Evolutionary conservation across 2,888 invertebrate genomes (phyloP), one percentile per base, ranked within the genome.

Genomic region (Malthinus flaveolus): DNA sequence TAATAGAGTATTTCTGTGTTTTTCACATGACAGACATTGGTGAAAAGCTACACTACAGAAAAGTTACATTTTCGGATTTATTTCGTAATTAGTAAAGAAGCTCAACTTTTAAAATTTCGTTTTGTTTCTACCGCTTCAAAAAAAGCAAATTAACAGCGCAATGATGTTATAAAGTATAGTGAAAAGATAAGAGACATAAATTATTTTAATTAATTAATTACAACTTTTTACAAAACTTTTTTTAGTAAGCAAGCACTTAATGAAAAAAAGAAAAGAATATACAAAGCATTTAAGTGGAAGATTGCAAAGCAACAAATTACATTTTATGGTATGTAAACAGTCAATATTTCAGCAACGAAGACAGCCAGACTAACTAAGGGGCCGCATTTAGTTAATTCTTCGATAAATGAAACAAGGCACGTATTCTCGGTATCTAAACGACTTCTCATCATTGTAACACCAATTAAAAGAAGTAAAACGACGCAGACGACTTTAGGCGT

Each of bases 351-450:
- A 55, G 49, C 49, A 53, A 50, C 47, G 45, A 39, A 56, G 61
- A 61, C 55, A 51, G 54, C 45, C 56, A 56, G 56, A 51, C 60
- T 59, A 56, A 59, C 56, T 44, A 53, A 49, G 58, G 60, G 57
- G 53, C 63, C 54, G 59, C 61, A 56, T 63, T 60, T 55, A 60
- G 62, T 73, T 73, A 75, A 75, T 73, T 75, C 71, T 54, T 67
- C 73, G 72, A 75, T 75, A 75, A 76, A 72, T 68, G 72, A 75
- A 72, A 74, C 74, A 71, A 70, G 70, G 71, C 76, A 75, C 75
- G 75, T 75, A 73, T 72, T 64, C 66, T 64, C 66, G 67, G 66
- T 74, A 74, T 75, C 75, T 75, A 71, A 73, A 75, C 74, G 76
- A 75, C 74, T 75, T 71, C 72, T 71, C 75, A 75, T 75, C 74